A percentile compares a stretch with the other conserved stretches of the same genome.
Conservation (phyloP, 2,113 vertebrate species). For the Rhinoderma darwinii region DNA sequence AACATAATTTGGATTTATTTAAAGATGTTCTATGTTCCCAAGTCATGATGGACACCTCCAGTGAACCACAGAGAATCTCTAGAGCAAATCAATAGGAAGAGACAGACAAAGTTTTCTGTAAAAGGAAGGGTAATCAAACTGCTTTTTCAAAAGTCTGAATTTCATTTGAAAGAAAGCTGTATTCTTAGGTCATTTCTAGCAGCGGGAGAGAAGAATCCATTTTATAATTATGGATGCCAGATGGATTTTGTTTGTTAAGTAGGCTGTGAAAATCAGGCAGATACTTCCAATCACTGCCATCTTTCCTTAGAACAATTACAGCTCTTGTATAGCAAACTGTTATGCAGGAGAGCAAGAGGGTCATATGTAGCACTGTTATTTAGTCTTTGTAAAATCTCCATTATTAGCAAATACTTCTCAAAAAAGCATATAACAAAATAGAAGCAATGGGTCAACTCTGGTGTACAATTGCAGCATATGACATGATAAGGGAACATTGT, state of each 20-base stretch:
- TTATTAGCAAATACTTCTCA: background rate
- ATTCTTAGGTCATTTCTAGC: constrained; percentile 46
- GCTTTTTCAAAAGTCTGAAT: constrained; percentile 48
- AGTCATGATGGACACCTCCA: constrained; percentile 65
- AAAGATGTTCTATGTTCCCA: constrained; percentile 61
- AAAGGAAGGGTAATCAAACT: constrained; percentile 66
- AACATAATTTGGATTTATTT: constrained; percentile 70
- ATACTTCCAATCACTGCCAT: constrained; percentile 57
- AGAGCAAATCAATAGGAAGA: constrained; percentile 66
- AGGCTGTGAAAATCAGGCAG: constrained; percentile 63
- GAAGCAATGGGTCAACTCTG: background rate
- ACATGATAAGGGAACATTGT: background rate
- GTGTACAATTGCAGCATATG: background rate
- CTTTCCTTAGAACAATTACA: constrained; percentile 55
- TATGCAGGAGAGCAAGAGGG: constrained; percentile 26
- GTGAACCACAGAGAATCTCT: constrained; percentile 65
- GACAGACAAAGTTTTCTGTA: constrained; percentile 61
- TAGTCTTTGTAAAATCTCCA: background rate
- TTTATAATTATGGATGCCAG: constrained; percentile 60
- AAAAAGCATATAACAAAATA: background rate
- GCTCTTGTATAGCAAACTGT: constrained; percentile 47
- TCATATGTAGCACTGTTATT: background rate
- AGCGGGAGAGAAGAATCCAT: constrained; percentile 48
- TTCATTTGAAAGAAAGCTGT: fast-evolving
- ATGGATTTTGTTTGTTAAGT: constrained; percentile 62